Evolutionary conservation across 2,797 vertebrate genomes (phyloP).

Genomic region (Neopelma chrysocephalum): DNA sequence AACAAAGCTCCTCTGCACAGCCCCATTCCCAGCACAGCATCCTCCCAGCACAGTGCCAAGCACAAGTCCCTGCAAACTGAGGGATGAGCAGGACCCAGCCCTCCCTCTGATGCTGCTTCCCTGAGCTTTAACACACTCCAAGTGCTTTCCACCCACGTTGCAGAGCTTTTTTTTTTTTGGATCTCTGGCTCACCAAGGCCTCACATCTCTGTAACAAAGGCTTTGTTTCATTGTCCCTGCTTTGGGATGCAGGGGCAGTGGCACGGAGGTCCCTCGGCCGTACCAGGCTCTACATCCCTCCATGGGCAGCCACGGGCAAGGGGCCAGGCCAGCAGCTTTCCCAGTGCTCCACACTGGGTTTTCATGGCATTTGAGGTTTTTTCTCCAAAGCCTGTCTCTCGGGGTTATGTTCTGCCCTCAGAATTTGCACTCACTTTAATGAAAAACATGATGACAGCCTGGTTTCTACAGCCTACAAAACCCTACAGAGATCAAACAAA

Average conservation of each 20-base stretch:
- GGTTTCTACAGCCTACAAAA: neutral
- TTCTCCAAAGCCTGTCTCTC: neutral
- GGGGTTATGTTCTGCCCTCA: neutral
- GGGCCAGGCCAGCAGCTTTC: neutral
- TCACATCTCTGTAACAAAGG: neutral
- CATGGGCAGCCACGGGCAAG: neutral
- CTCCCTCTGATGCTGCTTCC: neutral
- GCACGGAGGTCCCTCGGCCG: neutral
- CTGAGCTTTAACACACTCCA: neutral
- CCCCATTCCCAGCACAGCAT: neutral
- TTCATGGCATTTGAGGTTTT: neutral
- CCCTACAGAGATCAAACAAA: neutral
- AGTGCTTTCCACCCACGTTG: neutral
- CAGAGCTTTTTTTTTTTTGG: neutral
- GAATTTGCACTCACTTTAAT: neutral
- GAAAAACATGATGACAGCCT: neutral
- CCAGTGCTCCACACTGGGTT: rapidly evolving
- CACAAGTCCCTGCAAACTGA: rapidly evolving
- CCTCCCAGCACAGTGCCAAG: neutral
- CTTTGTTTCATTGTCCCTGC: rapidly evolving
- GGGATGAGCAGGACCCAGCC: neutral
- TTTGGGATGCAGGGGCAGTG: neutral
- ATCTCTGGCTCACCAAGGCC: neutral
- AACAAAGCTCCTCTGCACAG: neutral
- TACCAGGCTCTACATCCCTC: neutral